Evolutionary conservation across 2,888 invertebrate genomes (phyloP), one percentile per base, ranked within the genome.

Genomic region (Ommatoiulus sabulosus): DNA sequence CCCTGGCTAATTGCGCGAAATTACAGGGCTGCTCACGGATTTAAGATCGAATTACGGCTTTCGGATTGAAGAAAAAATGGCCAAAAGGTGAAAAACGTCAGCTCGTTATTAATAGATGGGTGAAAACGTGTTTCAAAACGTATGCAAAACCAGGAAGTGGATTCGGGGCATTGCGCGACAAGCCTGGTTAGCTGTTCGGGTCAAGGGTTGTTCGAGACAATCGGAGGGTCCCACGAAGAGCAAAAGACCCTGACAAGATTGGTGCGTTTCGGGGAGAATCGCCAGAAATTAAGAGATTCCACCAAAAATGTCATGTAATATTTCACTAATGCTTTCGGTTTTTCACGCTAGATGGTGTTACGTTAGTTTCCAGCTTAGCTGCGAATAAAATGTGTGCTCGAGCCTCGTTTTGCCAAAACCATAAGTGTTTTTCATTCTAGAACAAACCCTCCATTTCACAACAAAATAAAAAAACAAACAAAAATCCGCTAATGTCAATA

Each of bases 1-100:
- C 17, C 15, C 57, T 17, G 57, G 57, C 57, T 57, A 57, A 57
- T 57, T 57, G 57, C 57, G 15, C 57, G 17, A 57, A 57, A 57
- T 57, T 57, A 57, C 57, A 57, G 57, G 57, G 15, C 57, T 57
- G 57, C 57, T 57, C 15, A 57, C 57, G 57, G 57, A 57, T 57
- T 57, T 57, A 57, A 57, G 0, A 57, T 57, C 57, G 15, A 57
- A 17, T 57, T 57, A 57, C 17, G 10, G 8, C 15, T 57, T 57
- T 17, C 12, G 17, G 17, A 57, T 57, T 57, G 57, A 12, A 57
- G 12, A 57, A 17, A n/a, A 57, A 15, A 57, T 57, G 10, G 57
- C 57, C 57, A 57, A 57, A 57, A 57, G 57, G 57, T 57, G 57
- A 57, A 57, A 12, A 12, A 17, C 12, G 57, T 15, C 57, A 57